Evolutionary conservation across 2,113 vertebrate species (phyloP), one percentile per base, ranked within the genome.

Genomic region (Suncus etruscus): DNA sequence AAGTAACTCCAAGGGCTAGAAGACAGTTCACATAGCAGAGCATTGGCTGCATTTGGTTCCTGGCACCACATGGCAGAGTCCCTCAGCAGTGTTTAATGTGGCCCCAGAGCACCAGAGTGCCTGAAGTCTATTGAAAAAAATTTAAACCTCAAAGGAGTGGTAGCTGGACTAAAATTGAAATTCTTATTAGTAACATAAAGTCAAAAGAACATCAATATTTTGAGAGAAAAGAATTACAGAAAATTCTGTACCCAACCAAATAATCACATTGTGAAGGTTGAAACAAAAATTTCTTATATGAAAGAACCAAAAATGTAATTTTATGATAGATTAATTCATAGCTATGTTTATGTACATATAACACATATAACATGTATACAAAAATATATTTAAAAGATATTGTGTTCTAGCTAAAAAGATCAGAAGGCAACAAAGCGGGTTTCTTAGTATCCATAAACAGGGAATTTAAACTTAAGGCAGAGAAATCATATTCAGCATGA

Each of bases 231-330:
- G 12, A 31, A 88, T 81, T 75, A 51, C 29, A 48, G 48, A 66
- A 47, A 75, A 39, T 89, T 86, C 9, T 86, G 7, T 83, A 77
- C 5, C 32, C 15, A 77, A 51, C 27, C n/a, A 78, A 87, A 86
- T 31, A 85, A 79, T 66, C 1, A 11, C 14, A 6, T 39, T 51
- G 8, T 48, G 16, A 82, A 54, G 31, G n/a, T 32, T 66, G 31
- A 86, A 86, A 31, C 77, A 81, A 84, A 89, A 0, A 81, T 72
- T 61, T 7, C n/a, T 77, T 0, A 50, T n/a, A 6, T 51, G 27
- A 90, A 89, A 83, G 48, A 50, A 68, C 18, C 48, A 87, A n/a
- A 75, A 76, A 61, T 74, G 6, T 70, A 32, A 32, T 61, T 72
- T 79, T 86, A 63, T 45, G 32, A 1, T 15, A 20, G 8, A 32